These are phyloP conservation scores for Aurelia aurita complex sp. Pacific DNA, from an alignment of 30 jellyfish, hydroid and myxozoan species.

Conservation along the genomic window DNA sequence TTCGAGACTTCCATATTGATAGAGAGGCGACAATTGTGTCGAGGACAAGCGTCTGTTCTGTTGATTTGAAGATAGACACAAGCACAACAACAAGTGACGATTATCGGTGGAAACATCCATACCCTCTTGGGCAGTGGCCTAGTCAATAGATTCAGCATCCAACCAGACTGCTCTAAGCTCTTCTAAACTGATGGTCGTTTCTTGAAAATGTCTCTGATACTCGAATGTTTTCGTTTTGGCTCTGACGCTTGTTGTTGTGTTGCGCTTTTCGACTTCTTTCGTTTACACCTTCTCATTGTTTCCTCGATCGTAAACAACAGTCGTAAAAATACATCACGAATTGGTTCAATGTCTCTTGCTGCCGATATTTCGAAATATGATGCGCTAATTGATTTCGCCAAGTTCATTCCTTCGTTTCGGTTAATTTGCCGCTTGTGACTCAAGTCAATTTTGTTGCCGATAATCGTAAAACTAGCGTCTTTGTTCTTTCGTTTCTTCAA, in stretches of 20 bases:
- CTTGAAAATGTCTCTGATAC: constrained; percentile 61
- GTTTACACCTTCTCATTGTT: constrained; percentile 12
- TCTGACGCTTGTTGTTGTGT: constrained; percentile 16
- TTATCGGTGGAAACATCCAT: too few relatives aligned
- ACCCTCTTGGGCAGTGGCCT: not conserved
- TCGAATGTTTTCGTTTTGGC: constrained; percentile 59
- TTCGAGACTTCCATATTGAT: too few relatives aligned
- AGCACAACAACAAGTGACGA: too few relatives aligned
- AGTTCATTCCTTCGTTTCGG: constrained; percentile 53
- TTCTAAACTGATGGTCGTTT: constrained; percentile 67
- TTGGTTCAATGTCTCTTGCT: constrained; percentile 75
- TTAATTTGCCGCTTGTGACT: constrained; percentile 76
- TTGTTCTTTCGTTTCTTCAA: constrained; percentile 46
- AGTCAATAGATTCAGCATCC: not conserved
- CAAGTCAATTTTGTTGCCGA: constrained; percentile 83
- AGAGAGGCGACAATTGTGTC: too few relatives aligned
- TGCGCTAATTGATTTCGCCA: constrained; percentile 59
- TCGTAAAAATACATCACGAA: constrained; percentile 38
- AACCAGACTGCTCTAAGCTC: not conserved
- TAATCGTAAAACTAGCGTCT: constrained; percentile 72
- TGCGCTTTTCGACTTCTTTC: constrained; percentile 35
- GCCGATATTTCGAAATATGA: constrained; percentile 71
- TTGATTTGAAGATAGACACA: too few relatives aligned
- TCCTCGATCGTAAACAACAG: constrained; percentile 38
- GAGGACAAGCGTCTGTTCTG: too few relatives aligned